Evolutionary conservation across 2,888 invertebrate species (phyloP).

Genomic region (Temnothorax rugatulus): DNA sequence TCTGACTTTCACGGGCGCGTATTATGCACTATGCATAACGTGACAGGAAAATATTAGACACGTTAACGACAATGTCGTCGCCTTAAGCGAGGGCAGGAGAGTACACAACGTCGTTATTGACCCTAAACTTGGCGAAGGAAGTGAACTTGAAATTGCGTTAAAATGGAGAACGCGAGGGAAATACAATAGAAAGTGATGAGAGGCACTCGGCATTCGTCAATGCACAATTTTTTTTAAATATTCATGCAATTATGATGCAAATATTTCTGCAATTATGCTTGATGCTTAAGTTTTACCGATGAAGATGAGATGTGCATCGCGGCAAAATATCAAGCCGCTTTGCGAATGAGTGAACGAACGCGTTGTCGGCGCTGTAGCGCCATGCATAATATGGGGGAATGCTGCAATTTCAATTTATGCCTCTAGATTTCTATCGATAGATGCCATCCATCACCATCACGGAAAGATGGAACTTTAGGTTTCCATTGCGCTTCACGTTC

Average conservation of each 20-base stretch:
- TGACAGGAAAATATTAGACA: slow-evolving; percentile 49
- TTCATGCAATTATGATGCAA: background rate
- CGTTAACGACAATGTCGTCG: slow-evolving; percentile 35
- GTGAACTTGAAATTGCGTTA: slow-evolving; percentile 46
- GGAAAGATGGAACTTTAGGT: slow-evolving; percentile 36
- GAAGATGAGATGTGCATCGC: background rate
- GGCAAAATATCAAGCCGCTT: slow-evolving; percentile 21
- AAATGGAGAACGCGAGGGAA: slow-evolving; percentile 12
- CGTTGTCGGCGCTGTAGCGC: background rate
- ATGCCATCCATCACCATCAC: slow-evolving; percentile 29
- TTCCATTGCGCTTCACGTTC: background rate
- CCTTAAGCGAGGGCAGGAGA: background rate
- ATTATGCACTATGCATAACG: slow-evolving; percentile 44
- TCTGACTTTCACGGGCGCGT: slow-evolving; percentile 43
- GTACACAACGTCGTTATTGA: slow-evolving; percentile 39
- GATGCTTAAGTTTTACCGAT: background rate
- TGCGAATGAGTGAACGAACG: background rate
- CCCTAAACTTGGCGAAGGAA: slow-evolving; percentile 41
- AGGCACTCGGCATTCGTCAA: background rate
- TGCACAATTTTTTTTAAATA: background rate
- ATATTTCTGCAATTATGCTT: background rate
- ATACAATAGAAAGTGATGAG: background rate
- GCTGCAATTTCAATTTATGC: slow-evolving; percentile 41
- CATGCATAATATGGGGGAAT: background rate
- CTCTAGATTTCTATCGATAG: slow-evolving; percentile 19